Base-by-base conservation (phyloP, 2,888 invertebrate genomes). In the Lycia hirtaria region DNA sequence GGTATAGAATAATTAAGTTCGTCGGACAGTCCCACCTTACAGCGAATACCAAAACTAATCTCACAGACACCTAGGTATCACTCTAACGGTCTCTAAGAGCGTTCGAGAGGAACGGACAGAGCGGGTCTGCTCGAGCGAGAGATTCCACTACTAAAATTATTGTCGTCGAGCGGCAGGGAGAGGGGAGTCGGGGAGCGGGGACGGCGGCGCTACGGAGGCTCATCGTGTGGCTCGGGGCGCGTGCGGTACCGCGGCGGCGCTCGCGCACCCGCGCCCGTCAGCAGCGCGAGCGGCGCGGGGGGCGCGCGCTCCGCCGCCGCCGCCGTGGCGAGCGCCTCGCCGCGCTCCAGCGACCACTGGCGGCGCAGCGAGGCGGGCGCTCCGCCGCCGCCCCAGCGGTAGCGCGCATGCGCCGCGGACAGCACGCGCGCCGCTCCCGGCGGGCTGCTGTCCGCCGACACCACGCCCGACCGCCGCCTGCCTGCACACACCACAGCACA, bases 391-490 rank as follows among this genome's bases (percentile, higher is more conserved):
- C 72, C 62, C 67, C 75, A 69, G 26, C 78, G 72, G 68, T 51
- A 56, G 67, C 96, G 95, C 75, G 95, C 94, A 80, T 96, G 12
- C 95, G 41, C 95, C 95, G 41, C 95, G 89, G 72, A 96, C 96
- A 69, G 92, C 93, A 67, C 93, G 93, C 47, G 71, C 81, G n/a
- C n/a, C n/a, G n/a, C n/a, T n/a, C n/a, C n/a, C n/a, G n/a, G n/a
- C n/a, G n/a, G n/a, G n/a, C n/a, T n/a, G n/a, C n/a, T n/a, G n/a
- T n/a, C 80, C 67, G 62, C 55, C 38, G 64, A 45, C 32, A 61
- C 65, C n/a, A n/a, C 83, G 19, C 85, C 86, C 35, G 85, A 82
- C 0, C 79, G 78, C 64, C 75, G 80, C 81, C 81, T 78, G 2
- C 73, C 80, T 73, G 67, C 22, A n/a, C n/a, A n/a, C n/a, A n/a